Evolutionary conservation across 1,140 invertebrate species (phyloP), one percentile per base, ranked within the genome.

Genomic region (Psilanteris sp.): DNA sequence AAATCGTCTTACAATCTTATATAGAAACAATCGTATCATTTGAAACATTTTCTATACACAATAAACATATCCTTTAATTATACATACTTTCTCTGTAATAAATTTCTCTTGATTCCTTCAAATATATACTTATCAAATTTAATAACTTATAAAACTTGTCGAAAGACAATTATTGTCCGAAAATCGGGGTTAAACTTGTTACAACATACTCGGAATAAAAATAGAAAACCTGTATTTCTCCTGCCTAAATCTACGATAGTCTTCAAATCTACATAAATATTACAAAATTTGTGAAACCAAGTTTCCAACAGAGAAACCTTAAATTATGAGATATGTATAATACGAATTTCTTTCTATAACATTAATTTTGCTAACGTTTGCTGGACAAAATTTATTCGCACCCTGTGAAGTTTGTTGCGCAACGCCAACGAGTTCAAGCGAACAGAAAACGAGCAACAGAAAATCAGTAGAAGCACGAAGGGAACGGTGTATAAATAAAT

Each of bases 101-200:
- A 59, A 44, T 34, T 36, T 34, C 39, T 62, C 22, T 29, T 22
- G 10, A 20, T 62, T 9, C 4, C 5, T 31, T 50, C 2, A 31
- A 62, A 39, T 62, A 62, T 50, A 50, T n/a, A n/a, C 39, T 37
- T 46, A 62, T 61, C 8, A 46, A 61, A 62, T 62, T 52, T 27
- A 52, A 43, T 52, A 64, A 52, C 59, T 64, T 64, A 52, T 34
- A 16, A 44, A 66, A 44, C 16, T 54, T 44, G 44, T 66, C 48
- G 8, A 43, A 52, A 34, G 15, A 44, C 29, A 50, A 44, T 66
- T 66, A 66, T 66, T 66, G 61, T 66, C 61, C 5, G 54, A 54
- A 66, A 66, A 64, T 64, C 8, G 48, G 26, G 37, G 61, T 66
- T 54, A 66, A 66, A 66, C 20, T 27, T 10, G 27, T 31, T 24